Conservation (phyloP, 2,888 invertebrate genomes). For the Coremacera marginata region DNA sequence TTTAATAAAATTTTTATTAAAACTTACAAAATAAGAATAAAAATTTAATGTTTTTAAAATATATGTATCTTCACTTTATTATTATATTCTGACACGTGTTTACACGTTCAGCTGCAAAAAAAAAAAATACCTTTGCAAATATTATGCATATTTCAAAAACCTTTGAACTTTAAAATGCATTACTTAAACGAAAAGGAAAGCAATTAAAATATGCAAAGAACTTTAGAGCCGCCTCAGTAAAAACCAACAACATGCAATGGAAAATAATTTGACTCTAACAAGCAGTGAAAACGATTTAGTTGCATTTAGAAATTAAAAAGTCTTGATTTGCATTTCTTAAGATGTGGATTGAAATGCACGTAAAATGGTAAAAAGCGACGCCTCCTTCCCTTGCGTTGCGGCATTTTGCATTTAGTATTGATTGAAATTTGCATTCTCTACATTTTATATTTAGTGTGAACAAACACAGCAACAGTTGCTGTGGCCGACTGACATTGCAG, state of each 20-base stretch:
- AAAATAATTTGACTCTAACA: neutral
- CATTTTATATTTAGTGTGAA: neutral
- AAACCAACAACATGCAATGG: neutral
- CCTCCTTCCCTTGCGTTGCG: neutral
- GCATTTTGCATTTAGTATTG: neutral
- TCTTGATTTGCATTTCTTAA: constrained; percentile 1
- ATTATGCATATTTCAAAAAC: neutral
- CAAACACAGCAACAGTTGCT: constrained; percentile 26
- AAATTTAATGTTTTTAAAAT: too few relatives aligned
- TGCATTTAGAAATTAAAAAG: neutral
- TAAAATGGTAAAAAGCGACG: too few relatives aligned
- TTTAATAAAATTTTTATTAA: too few relatives aligned
- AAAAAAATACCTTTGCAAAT: too few relatives aligned
- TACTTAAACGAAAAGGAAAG: neutral
- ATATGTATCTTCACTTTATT: too few relatives aligned
- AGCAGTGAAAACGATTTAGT: neutral
- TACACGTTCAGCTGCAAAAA: too few relatives aligned
- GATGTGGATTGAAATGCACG: neutral
- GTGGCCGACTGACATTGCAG: neutral
- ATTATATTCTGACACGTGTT: too few relatives aligned
- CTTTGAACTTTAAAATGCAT: neutral
- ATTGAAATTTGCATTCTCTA: constrained; percentile 21
- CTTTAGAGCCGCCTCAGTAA: neutral
- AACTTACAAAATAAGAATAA: too few relatives aligned
- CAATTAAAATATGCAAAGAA: neutral